Evolutionary conservation across 2,888 invertebrate species (phyloP), one percentile per base, ranked within the genome.

Genomic region (Sclerodermus sp.): DNA sequence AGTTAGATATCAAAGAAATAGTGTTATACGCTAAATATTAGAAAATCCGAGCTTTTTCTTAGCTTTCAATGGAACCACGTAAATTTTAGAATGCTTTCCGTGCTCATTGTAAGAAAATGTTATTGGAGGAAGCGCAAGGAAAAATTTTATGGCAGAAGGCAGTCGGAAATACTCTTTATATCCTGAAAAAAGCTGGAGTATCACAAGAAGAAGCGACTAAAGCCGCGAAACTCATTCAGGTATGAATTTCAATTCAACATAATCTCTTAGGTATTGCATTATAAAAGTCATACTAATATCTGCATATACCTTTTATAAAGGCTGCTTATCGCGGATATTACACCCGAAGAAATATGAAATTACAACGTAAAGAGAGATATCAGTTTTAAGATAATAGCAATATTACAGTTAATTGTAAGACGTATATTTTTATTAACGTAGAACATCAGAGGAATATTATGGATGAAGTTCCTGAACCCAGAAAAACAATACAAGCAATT

Each of bases 61-160:
- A n/a, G n/a, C 8, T 23, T 23, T 23, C 23, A 23, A 23, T 5
- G 23, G 4, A 23, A 23, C 8, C 23, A 23, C 23, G 23, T 23
- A 34, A n/a, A n/a, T 34, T 1, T 41, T 42, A 75, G 74, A 50
- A 58, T 12, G 67, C 73, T 3, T 76, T 76, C 49, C 68, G 73
- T 9, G 62, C 64, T 1, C 73, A 76, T 55, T 70, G 68, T 53
- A 62, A 74, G 36, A 62, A 58, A 48, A 67, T 74, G 67, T 39
- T 57, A 6, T 36, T 64, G 31, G 57, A 58, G 18, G 70, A 76
- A 51, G 49, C 62, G n/a, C 57, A 53, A 15, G 72, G 71, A 6
- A 67, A 70, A 47, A 51, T 71, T 41, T 67, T 68, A 23, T 76
- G 76, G 75, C 70, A 74, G 49, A 62, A 59, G 51, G 71, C 75